Evolutionary conservation across 2,888 invertebrate genomes (phyloP).

Genomic region (Eupeodes luniger): DNA sequence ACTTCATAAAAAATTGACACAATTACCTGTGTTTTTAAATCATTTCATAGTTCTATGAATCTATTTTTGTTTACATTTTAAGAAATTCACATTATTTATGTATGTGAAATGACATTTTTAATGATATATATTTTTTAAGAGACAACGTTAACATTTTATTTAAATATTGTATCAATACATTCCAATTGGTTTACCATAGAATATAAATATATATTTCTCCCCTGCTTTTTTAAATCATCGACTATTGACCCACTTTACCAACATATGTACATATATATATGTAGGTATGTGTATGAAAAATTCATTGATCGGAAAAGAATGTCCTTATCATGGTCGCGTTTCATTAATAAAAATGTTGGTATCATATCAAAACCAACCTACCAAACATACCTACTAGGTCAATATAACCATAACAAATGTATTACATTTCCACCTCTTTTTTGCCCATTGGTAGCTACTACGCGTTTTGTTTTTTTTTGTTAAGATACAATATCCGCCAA

Average conservation of each 20-base stretch:
- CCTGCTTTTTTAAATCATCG: neutral
- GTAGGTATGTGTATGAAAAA: neutral
- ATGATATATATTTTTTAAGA: too few species aligned
- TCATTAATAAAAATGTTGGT: neutral
- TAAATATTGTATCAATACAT: too few species aligned
- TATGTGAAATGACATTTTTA: too few species aligned
- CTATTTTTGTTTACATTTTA: too few species aligned
- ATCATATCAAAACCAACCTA: neutral
- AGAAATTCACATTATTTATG: too few species aligned
- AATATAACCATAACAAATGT: slow-evolving; percentile 16
- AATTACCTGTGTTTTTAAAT: too few species aligned
- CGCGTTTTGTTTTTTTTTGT: neutral
- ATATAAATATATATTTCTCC: too few species aligned
- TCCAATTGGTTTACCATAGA: too few species aligned
- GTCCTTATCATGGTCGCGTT: neutral
- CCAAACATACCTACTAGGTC: slow-evolving; percentile 3
- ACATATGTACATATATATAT: neutral
- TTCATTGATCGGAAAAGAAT: slow-evolving; percentile 25
- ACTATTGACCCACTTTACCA: slow-evolving; percentile 1
- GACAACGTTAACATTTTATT: too few species aligned
- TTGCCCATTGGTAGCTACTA: neutral
- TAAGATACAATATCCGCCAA: neutral
- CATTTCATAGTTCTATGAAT: too few species aligned
- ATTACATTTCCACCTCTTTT: neutral
- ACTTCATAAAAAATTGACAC: too few species aligned